Evolutionary conservation across 2,113 vertebrate species (phyloP), one percentile per base, ranked within the genome.

Genomic region (Cairina moschata): DNA sequence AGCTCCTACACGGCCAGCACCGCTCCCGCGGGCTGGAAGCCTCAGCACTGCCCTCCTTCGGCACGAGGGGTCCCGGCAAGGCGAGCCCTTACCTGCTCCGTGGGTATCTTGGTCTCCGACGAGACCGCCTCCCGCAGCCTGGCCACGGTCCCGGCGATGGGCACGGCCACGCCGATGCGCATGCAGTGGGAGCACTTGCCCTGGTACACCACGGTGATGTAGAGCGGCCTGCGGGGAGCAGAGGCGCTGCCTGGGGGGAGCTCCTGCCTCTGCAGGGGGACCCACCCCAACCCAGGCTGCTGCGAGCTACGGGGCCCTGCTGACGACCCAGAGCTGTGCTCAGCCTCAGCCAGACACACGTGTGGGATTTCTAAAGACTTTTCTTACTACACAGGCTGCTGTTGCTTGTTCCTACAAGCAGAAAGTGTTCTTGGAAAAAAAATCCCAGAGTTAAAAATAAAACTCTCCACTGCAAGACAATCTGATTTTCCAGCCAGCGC

Each of bases 161-260:
- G 99, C 91, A 99, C 99, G 0, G 99, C 99, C 66, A 99, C 99
- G 0, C 99, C 99, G 4, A 99, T 99, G 88, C 99, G 98, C 99
- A 99, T 99, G 95, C 99, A 99, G 98, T 99, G 99, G 1, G 99
- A 99, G 93, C 99, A 99, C 87, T 99, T 99, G 52, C 99, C 99
- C 97, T 98, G 99, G 97, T 99, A 99, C 75, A 99, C 99, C 96
- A 99, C 99, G 0, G 99, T 99, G 97, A 99, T 92, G 22, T 99
- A 99, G 46, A 99, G 97, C 3, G 99, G 99, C 97, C 99, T 99
- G 97, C 11, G 31, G 93, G 90, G 85, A 97, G 90, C 72, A 60
- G 77, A 46, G 71, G 91, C 40, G 58, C 88, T 84, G 91, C 50
- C 81, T 34, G 83, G 93, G 93, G 62, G 55, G 72, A 44, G 71